Percentiles rank a stretch among this genome's conserved stretches.
These are phyloP conservation scores for Stichopus horrens DNA, from an alignment of 53 echinoderm and acorn worm species.

Conservation along the genomic window DNA sequence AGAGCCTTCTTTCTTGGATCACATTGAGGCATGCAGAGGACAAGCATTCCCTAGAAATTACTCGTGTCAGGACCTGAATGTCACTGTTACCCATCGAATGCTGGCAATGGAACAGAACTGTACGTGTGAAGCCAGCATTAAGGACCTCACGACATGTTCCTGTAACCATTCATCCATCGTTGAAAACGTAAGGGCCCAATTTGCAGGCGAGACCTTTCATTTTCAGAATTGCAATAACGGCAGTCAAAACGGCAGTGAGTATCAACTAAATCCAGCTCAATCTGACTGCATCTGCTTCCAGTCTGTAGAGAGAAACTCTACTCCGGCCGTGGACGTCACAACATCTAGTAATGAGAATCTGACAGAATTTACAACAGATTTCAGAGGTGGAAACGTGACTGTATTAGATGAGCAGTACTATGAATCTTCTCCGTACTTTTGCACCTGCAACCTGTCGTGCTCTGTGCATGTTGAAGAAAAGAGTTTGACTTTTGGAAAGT, in stretches of 20 bases:
- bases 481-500: neutral
- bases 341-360: neutral
- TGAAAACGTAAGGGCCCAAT: neutral
- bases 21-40: conserved; percentile 44
- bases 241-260: neutral
- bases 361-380: neutral
- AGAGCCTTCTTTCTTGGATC: conserved; percentile 29
- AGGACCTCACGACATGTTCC: neutral
- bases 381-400: neutral
- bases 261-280: neutral
- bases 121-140: neutral
- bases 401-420: neutral
- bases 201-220: conserved; percentile 1
- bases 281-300: neutral
- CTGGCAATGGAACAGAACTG: conserved; percentile 37
- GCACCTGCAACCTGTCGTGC: conserved; percentile 4
- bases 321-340: neutral
- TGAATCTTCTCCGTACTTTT: neutral
- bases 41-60: conserved; percentile 49
- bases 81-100: conserved; percentile 48
- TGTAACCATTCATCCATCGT: neutral
- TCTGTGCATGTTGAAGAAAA: neutral
- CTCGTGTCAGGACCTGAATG: conserved; percentile 51
- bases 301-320: neutral
- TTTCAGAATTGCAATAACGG: conserved; percentile 34